Conservation (phyloP, 2,888 invertebrate species). For the Sminthurinus aureus region DNA sequence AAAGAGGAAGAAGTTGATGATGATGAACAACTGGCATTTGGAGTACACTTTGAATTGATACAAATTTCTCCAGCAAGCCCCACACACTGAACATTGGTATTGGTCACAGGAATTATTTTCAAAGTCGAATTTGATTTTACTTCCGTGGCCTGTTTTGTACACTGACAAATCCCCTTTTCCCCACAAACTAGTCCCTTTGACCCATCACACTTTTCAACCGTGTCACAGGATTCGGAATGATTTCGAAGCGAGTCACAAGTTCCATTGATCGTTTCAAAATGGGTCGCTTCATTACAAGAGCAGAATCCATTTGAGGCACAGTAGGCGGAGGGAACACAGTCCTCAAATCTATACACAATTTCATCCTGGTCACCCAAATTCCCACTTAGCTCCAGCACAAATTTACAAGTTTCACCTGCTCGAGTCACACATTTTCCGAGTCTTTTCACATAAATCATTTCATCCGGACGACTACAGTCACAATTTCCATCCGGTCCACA, state of each 20-base stretch:
- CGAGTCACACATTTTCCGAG: background rate
- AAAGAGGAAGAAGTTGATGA: too few species aligned
- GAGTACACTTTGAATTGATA: background rate
- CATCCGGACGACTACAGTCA: background rate
- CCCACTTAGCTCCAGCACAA: background rate
- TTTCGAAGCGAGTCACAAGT: background rate
- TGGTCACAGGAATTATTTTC: too few species aligned
- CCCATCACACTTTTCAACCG: background rate
- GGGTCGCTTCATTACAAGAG: background rate
- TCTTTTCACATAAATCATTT: background rate
- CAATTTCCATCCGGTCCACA: background rate
- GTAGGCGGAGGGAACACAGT: slow-evolving; percentile 6
- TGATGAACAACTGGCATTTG: background rate
- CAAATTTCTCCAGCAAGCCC: background rate
- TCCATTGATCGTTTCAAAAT: background rate
- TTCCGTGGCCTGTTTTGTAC: background rate
- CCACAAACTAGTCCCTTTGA: background rate
- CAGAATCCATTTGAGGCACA: background rate
- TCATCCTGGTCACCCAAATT: background rate
- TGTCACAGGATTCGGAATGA: background rate
- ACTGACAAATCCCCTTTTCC: slow-evolving; percentile 4
- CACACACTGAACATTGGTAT: background rate
- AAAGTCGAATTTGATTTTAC: too few species aligned
- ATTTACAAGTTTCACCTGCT: background rate
- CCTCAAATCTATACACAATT: background rate